Conservation (phyloP, 2,888 invertebrate genomes). For the Galeopsomyia nigrocyanea region DNA sequence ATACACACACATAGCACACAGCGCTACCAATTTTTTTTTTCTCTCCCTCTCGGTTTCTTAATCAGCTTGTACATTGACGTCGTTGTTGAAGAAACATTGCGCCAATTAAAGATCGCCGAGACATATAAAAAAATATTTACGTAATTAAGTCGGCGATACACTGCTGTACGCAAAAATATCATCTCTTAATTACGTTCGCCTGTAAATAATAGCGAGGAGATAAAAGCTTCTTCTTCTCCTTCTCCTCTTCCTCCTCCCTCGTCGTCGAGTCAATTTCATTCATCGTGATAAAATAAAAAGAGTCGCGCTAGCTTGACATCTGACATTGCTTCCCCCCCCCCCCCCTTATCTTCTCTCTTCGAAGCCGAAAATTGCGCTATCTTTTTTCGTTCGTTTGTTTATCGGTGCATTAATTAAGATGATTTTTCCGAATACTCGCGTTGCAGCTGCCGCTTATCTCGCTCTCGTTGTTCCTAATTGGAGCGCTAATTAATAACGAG, state of each 20-base stretch:
- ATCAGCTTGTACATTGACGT: slow-evolving; percentile 41
- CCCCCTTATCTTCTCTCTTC: neutral
- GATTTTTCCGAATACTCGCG: slow-evolving; percentile 38
- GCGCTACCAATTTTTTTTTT: no score
- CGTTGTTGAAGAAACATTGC: slow-evolving; percentile 21
- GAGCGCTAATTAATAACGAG: slow-evolving; percentile 44
- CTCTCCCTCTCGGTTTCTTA: slow-evolving; percentile 1
- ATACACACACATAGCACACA: no score
- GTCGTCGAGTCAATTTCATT: slow-evolving; percentile 15
- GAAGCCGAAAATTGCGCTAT: slow-evolving; percentile 9
- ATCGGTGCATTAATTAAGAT: slow-evolving; percentile 20
- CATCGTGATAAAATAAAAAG: no score
- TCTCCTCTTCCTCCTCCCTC: no score
- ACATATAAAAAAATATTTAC: slow-evolving; percentile 21
- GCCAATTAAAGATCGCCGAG: slow-evolving; percentile 32
- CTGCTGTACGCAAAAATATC: no score
- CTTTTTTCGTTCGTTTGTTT: slow-evolving; percentile 4
- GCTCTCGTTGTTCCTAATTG: slow-evolving; percentile 43
- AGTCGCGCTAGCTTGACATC: slow-evolving; percentile 30
- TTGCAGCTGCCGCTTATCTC: slow-evolving; percentile 32
- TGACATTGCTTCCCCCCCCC: slow-evolving; percentile 15
- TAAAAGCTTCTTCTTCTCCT: no score
- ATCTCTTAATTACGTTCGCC: no score
- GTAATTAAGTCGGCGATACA: slow-evolving; percentile 27
- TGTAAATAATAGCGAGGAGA: no score